Evolutionary conservation across 53 echinoderm and acorn worm genomes (phyloP), one percentile per base, ranked within the genome.

Genomic region (Stichopus horrens): DNA sequence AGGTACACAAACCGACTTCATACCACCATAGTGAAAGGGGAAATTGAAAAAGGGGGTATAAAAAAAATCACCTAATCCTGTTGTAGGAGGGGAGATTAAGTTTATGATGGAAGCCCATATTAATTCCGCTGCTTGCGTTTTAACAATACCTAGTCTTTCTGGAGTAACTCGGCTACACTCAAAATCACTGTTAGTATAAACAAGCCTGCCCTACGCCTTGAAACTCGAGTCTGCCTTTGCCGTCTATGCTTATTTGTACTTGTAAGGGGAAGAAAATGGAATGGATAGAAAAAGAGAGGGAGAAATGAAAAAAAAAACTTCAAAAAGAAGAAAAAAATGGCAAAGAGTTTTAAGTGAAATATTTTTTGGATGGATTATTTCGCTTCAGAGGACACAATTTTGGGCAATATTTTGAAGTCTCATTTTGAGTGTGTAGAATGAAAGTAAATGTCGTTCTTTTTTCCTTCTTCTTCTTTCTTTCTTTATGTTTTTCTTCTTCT

Each of bases 281-380:
- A 55, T 52, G 53, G 79, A 79, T 52, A 79, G 54, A 79, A 53
- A 78, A 14, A 60, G 63, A 60, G 63, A 14, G 9, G 63, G 63
- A 37, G 37, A 14, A 60, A 14, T 11, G 60, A 60, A 60, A 60
- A 60, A 60, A 14, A 11, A 14, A 60, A 60, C 63, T 60, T 11
- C 14, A 11, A 14, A 60, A 8, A 14, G 63, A 60, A 60, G 10
- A 60, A 60, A 60, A 60, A 56, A 81, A 81, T 81, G 81, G 55
- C 81, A 81, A 81, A 81, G 81, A 81, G 18, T 56, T 81, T 81
- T 81, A 81, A 81, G 81, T 54, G 81, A 81, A 81, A 81, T 81
- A 81, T 81, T 81, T 81, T 81, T 57, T 81, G 58, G 81, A 81
- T 81, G 81, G 81, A 81, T 81, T 81, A 81, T 81, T 81, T 81